A percentile compares a stretch with the other conserved stretches of the same genome.
These are phyloP conservation scores for Percina caprodes DNA, from an alignment of 2,113 vertebrate genomes.

Conservation along the genomic window DNA sequence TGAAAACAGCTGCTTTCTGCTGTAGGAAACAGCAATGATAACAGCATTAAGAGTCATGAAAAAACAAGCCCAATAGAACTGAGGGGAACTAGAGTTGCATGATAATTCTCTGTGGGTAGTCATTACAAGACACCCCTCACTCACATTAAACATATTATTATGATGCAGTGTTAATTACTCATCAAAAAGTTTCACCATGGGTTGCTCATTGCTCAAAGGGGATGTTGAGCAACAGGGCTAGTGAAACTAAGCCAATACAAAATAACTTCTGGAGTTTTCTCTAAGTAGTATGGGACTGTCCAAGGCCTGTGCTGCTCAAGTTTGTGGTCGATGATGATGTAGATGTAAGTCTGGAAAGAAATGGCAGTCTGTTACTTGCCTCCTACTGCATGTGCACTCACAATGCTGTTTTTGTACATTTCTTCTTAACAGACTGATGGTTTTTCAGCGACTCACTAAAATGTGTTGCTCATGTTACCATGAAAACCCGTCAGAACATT, in stretches of 20 bases:
- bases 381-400: conserved; percentile 3
- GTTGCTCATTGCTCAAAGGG: background rate
- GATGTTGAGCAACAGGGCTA: background rate
- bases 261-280: background rate
- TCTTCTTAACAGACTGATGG: background rate
- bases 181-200: background rate
- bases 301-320: background rate
- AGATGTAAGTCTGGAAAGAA: conserved; percentile 21
- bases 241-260: background rate
- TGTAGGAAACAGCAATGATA: background rate
- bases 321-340: conserved; percentile 14
- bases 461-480: conserved; percentile 16
- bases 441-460: conserved; percentile 11
- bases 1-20: background rate
- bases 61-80: background rate
- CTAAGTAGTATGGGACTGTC: background rate
- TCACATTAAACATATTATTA: background rate
- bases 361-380: conserved; percentile 16
- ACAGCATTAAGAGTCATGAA: background rate
- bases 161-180: background rate
- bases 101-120: background rate
- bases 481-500: conserved; percentile 28
- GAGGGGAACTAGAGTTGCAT: background rate
- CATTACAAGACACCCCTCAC: background rate
- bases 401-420: conserved; percentile 22